A percentile compares a stretch with the other conserved stretches of the same genome.
These are phyloP conservation scores for Erpornis zantholeuca DNA, from an alignment of 2,113 vertebrate species.

Conservation along the genomic window DNA sequence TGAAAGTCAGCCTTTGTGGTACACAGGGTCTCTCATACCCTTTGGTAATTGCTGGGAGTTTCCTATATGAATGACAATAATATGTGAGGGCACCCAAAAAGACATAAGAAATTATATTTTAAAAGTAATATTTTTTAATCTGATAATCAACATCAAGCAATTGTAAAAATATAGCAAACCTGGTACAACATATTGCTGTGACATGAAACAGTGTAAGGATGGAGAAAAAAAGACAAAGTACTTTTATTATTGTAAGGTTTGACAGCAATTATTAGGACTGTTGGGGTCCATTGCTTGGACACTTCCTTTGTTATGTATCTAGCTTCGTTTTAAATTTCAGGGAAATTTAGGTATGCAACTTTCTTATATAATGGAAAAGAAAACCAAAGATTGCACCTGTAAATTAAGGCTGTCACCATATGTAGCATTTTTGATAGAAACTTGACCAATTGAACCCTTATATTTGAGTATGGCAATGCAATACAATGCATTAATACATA, in stretches of 20 bases:
- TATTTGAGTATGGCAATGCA: background rate
- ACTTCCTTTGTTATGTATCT: background rate
- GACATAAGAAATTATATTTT: background rate
- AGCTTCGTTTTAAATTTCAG: background rate
- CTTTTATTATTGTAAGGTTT: background rate
- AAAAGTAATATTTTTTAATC: background rate
- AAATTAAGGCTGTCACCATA: background rate
- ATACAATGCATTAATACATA: background rate
- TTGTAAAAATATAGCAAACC: background rate
- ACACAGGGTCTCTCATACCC: background rate
- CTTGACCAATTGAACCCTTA: background rate
- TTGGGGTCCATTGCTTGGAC: background rate
- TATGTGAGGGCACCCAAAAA: background rate
- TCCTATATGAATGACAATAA: background rate
- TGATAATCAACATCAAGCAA: background rate
- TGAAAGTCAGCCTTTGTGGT: background rate
- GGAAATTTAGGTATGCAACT: background rate
- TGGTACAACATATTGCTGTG: background rate
- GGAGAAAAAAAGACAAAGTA: background rate
- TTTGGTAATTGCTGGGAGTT: background rate
- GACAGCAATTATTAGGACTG: background rate
- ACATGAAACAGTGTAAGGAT: background rate
- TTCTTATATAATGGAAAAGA: background rate
- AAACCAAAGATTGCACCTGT: background rate
- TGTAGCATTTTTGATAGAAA: background rate